Base-by-base conservation (phyloP, 2,113 vertebrate species). In the Crotophaga sulcirostris region DNA sequence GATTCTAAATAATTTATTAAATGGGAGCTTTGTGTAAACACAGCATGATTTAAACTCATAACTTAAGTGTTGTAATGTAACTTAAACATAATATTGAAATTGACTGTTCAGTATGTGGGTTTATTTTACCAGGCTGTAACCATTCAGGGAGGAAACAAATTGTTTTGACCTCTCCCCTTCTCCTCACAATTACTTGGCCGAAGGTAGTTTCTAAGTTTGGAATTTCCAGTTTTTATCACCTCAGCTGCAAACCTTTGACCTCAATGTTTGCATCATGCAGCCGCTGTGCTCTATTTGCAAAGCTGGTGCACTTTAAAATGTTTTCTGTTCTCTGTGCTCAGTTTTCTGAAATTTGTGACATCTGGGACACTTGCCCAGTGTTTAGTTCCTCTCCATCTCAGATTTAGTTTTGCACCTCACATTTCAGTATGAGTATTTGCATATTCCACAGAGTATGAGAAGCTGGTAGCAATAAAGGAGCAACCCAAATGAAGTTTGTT, bases 221-320 rank as follows among this genome's bases (percentile, higher is more conserved):
- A 47, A 62, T 73, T 36, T 59, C 38, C n/a, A 42, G n/a, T 12
- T 66, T 86, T 89, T 81, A 33, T 84, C 56, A 38, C 33, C 28
- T 74, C 25, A n/a, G 16, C 55, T 91, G 26, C 33, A 91, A 74
- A 67, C 24, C 16, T 59, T 93, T 3, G 3, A 66, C 31, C 19
- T 60, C 1, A 0, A 1, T 36, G 14, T 64, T 83, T 5, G 2
- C 23, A 17, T 73, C 31, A 11, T 7, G 18, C 54, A 40, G 36
- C 21, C 19, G 5, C 19, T 70, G 72, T 1, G 4, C 24, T 49
- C 49, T 38, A 3, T 24, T 45, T 51, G 54, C 59, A 42, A 78
- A 74, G 36, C 28, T 33, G 21, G 19, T 76, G 40, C 25, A 6
- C 38, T 70, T 79, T 13, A 31, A 70, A 33, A 33, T 42, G 29